These are phyloP conservation scores for Drosophila repleta DNA, from an alignment of 1,140 invertebrate genomes.

Conservation along the genomic window DNA sequence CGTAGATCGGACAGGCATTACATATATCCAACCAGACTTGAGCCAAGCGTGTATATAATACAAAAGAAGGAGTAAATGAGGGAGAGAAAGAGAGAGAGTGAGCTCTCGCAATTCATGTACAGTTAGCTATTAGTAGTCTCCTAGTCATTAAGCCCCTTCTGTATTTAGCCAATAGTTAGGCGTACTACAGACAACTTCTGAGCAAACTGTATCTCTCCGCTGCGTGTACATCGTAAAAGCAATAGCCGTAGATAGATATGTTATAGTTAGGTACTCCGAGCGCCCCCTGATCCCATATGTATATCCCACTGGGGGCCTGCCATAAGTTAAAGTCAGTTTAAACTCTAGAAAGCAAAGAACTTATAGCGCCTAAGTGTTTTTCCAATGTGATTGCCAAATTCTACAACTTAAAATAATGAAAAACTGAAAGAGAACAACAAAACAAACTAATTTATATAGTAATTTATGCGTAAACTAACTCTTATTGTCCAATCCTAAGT, in stretches of 20 bases:
- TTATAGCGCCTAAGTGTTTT: constrained; percentile 79
- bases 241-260: constrained; percentile 57
- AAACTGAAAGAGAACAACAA: constrained; percentile 1
- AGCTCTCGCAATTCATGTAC: constrained; percentile 43
- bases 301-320: constrained; percentile 33
- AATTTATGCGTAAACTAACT: constrained; percentile 23
- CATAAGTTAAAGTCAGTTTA: constrained; percentile 47
- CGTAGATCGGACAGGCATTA: constrained; percentile 43
- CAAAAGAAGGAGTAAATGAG: background rate
- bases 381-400: constrained; percentile 82
- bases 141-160: constrained; percentile 26
- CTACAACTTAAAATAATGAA: constrained; percentile 66
- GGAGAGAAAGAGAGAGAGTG: constrained; percentile 1
- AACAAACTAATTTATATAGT: constrained; percentile 60
- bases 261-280: constrained; percentile 11
- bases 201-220: constrained; percentile 38
- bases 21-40: background rate
- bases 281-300: background rate
- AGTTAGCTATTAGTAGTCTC: constrained; percentile 57
- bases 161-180: constrained; percentile 28
- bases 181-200: constrained; percentile 26
- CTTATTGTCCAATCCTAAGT: constrained; percentile 27
- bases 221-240: constrained; percentile 80
- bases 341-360: constrained; percentile 67
- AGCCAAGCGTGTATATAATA: constrained; percentile 47